Evolutionary conservation across 2,888 invertebrate species (phyloP).

Genomic region (Drosophila limbata): DNA sequence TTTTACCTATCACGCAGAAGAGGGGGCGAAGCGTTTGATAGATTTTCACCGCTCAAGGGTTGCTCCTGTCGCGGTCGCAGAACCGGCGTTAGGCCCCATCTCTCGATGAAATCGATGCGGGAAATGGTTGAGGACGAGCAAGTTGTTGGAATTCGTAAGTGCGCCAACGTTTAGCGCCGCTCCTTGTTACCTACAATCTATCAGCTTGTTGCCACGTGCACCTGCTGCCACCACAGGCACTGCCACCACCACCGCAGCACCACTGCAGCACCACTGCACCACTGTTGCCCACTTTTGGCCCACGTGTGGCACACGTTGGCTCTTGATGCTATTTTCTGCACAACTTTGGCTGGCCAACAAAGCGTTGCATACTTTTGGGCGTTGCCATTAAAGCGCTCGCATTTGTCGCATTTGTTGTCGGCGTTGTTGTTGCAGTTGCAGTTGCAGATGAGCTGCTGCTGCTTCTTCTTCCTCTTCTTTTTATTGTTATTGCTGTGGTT

Average conservation of each 20-base stretch:
- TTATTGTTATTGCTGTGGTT: conserved; percentile 10
- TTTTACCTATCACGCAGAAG: conserved; percentile 86
- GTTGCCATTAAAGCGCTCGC: conserved; percentile 55
- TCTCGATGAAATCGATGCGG: conserved; percentile 98
- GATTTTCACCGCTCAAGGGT: conserved; percentile 89
- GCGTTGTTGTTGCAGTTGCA: not conserved
- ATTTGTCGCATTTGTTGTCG: conserved; percentile 12
- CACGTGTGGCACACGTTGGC: conserved; percentile 48
- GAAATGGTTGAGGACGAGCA: conserved; percentile 90
- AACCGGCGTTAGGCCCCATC: conserved; percentile 99
- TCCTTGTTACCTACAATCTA: conserved; percentile 33
- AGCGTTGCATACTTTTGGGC: conserved; percentile 63
- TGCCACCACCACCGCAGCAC: not conserved
- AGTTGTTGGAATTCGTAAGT: conserved; percentile 82
- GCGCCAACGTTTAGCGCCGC: conserved; percentile 76
- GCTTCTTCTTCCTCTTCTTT: conserved; percentile 6
- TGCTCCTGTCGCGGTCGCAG: conserved; percentile 98
- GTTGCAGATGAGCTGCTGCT: conserved; percentile 1
- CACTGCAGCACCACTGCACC: conserved; percentile 10
- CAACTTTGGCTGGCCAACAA: conserved; percentile 42
- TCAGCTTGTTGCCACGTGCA: conserved; percentile 35
- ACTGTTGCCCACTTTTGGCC: conserved; percentile 7
- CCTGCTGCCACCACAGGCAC: not conserved
- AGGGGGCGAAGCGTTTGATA: conserved; percentile 85
- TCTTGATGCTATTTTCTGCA: conserved; percentile 45